Base-by-base conservation (phyloP, 2,797 vertebrate genomes). In the Lepilemur ruficaudatus region DNA sequence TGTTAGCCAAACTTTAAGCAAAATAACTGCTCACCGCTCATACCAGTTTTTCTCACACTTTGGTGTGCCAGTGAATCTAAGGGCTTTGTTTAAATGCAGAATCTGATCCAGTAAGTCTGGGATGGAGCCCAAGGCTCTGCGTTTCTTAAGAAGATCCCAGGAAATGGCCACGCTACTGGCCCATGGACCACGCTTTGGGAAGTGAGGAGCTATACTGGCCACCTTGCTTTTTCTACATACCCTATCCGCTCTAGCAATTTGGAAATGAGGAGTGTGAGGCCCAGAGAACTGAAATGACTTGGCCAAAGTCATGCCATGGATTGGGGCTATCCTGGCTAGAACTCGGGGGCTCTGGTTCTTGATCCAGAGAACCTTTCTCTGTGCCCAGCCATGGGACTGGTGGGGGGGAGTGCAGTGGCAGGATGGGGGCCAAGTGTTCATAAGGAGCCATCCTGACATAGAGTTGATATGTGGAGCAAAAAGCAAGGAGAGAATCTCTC, bases 341-440 rank as follows among this genome's bases (percentile, higher is more conserved):
- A 65, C 25, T 20, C 38, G 59, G 11, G 67, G 70, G 6, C 48
- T 20, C 38, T 57, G 46, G 70, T 41, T 72, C 59, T 65, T 55
- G 43, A 41, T 12, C 41, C 72, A 92, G 81, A 87, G 28, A 80
- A 5, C 15, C 28, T 46, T 61, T 72, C 67, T 88, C 35, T 18
- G 2, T 7, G 17, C 10, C 38, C 78, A 28, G 46, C 52, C 15
- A 5, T 25, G 7, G 35, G 38, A 38, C 38, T 38, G 38, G 38
- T 38, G 38, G 38, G 38, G 38, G 11, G 69, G 5, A 25, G 13
- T 50, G 72, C 50, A 65, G n/a, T 14, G 30, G 38, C 57, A 84
- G 28, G 22, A 70, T 9, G 5, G n/a, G 41, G 14, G 17, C 18
- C 32, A 7, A 0, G 0, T 13, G 50, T 12, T 38, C 32, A 14